phyloP scores from a whole-genome alignment of 2,888 invertebrate species.

The Criorhina ranunculi region DNA sequence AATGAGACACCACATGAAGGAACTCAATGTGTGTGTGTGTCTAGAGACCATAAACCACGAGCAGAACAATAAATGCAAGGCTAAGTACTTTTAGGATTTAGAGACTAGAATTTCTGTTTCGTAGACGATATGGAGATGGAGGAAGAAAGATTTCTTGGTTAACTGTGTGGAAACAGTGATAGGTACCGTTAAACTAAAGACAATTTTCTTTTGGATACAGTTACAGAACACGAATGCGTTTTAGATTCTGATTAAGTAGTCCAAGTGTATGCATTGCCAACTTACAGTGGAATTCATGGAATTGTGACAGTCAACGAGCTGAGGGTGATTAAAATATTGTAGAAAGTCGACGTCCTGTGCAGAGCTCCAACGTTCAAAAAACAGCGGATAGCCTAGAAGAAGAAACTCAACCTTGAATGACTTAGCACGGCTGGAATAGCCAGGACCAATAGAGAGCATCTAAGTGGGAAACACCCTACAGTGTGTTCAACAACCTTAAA shows the following conservation, averaged over 20 bases:
- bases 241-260: not conserved
- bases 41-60: conserved; percentile 57
- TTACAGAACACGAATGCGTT: conserved; percentile 6
- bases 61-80: conserved; percentile 58
- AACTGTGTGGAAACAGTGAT: conserved; percentile 62
- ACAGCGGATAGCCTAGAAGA: too few relatives aligned
- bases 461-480: too few relatives aligned
- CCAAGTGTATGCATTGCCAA: not conserved
- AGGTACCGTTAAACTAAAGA: conserved; percentile 33
- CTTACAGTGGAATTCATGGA: not conserved
- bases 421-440: too few relatives aligned
- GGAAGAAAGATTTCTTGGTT: conserved; percentile 62
- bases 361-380: too few relatives aligned
- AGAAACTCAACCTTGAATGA: too few relatives aligned
- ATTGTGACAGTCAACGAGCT: too few relatives aligned
- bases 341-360: too few relatives aligned
- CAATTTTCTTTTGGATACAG: conserved; percentile 19
- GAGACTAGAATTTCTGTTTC: conserved; percentile 44
- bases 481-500: too few relatives aligned
- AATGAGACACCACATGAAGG: conserved; percentile 63
- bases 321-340: too few relatives aligned
- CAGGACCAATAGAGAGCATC: too few relatives aligned
- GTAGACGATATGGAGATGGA: conserved; percentile 47
- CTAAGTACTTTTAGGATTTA: conserved; percentile 39
- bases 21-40: not conserved